Evolutionary conservation across 2,888 invertebrate genomes (phyloP).

Genomic region (Aphrophora alni): DNA sequence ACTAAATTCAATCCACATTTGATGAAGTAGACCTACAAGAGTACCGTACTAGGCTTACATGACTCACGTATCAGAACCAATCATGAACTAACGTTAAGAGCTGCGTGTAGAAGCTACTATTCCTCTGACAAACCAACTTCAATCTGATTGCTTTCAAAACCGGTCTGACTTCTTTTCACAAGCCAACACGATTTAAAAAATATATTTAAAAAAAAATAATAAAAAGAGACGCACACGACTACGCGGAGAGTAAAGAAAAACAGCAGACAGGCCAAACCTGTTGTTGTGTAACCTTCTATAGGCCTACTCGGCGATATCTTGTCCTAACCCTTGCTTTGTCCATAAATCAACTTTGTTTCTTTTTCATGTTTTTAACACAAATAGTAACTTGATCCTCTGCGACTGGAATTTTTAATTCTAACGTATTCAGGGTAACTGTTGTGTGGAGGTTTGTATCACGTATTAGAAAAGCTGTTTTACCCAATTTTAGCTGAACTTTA

Average conservation of each 20-base stretch:
- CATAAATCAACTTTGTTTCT: not conserved
- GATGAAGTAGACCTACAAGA: too few species aligned
- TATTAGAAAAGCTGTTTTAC: too few species aligned
- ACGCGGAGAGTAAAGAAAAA: not conserved
- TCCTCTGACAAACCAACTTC: not conserved
- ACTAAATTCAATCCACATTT: too few species aligned
- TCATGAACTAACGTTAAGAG: not conserved
- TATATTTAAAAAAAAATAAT: not conserved
- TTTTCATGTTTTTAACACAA: not conserved
- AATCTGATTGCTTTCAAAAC: not conserved
- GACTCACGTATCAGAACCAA: not conserved
- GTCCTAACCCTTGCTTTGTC: not conserved
- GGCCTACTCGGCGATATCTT: not conserved
- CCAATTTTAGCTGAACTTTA: too few species aligned
- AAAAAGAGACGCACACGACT: not conserved
- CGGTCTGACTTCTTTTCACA: not conserved
- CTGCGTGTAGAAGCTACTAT: not conserved
- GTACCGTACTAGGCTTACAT: too few species aligned
- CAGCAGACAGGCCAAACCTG: not conserved
- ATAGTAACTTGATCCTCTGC: not conserved
- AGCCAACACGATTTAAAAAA: not conserved
- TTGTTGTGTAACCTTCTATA: not conserved
- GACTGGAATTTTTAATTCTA: not conserved
- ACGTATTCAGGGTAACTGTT: not conserved
- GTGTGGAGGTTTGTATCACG: too few species aligned